Evolutionary conservation across 2,113 vertebrate species (phyloP), one percentile per base, ranked within the genome.

Genomic region (Morone saxatilis): DNA sequence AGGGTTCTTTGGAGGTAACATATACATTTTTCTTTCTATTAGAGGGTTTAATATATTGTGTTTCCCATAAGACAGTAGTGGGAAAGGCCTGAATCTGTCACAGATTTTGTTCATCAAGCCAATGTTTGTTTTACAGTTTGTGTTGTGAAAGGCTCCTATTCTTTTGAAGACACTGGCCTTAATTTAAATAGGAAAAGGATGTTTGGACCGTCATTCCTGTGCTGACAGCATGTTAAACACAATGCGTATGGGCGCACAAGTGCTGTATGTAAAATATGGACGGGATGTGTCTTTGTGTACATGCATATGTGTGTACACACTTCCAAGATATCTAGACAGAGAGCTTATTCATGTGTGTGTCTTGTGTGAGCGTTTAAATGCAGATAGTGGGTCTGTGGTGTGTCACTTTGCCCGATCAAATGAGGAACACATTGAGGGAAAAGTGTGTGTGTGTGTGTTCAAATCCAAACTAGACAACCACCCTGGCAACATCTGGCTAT

Each of bases 401-500:
- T 91, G 90, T 94, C 88, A 91, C 88, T 92, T 89, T 84, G 87
- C 70, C 77, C 66, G 65, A 91, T 92, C 73, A 94, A 95, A 96
- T 93, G 81, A 92, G 84, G 89, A 95, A 94, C 95, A 94, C 81
- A 94, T 94, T 95, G 84, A 74, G 78, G 69, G 82, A 79, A 82
- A 87, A 76, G 38, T 22, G 5, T 61, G 67, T 71, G 16, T 31
- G 31, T 31, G 65, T 74, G 81, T 73, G 70, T 38, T 40, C 57
- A 43, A 74, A 45, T 50, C 14, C 66, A 66, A 54, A 84, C 84
- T 88, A 73, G 78, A 89, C 80, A 87, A 86, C 83, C 74, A 91
- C 75, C 61, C 67, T 84, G 82, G 85, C 81, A 93, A 94, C 95
- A 95, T 96, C 94, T 96, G 95, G 91, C 65, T 51, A 66, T 88